Evolutionary conservation across 2,797 vertebrate genomes (phyloP), one percentile per base, ranked within the genome.

Genomic region (Masticophis lateralis): DNA sequence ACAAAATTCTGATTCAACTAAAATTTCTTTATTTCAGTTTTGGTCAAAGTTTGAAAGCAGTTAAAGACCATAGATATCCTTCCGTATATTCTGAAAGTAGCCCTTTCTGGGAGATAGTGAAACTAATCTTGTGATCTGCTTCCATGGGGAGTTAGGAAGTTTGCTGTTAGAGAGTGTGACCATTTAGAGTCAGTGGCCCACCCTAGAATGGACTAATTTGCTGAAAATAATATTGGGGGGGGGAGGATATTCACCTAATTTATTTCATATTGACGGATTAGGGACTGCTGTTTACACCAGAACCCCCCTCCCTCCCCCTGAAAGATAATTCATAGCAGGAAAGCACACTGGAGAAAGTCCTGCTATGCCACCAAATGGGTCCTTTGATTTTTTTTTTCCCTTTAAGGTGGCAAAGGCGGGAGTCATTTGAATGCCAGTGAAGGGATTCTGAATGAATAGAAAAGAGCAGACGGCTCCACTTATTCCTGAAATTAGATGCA

Each of bases 401-500:
- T 47, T 93, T 91, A 86, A 94, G 95, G 92, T 94, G 94, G 95
- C 94, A 96, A 96, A 97, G 93, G 95, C 95, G 95, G 95, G 91
- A 11, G 1, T 92, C 95, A 93, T 96, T 95, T 96, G 95, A 97
- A 96, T 96, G 94, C 96, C 43, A 2, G 69, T 22, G 91, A 0
- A 0, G 91, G 74, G 94, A 95, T 97, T 97, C 96, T 96, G 95
- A 95, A 91, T 94, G 91, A 95, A 96, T 93, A 97, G 96, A 97
- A 97, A 97, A 94, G 96, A 96, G 94, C 97, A 97, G 97, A 96
- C 43, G 0, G 94, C 96, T 95, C 96, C 96, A 95, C 96, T 97
- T 96, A 96, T 94, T 93, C 96, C 97, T 95, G 97, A 97, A 97
- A 97, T 96, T 95, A 97, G 97, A 95, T 95, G 96, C 96, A 97